Conservation (phyloP, 1,140 invertebrate genomes). For the Drosophila sulfurigaster region DNA sequence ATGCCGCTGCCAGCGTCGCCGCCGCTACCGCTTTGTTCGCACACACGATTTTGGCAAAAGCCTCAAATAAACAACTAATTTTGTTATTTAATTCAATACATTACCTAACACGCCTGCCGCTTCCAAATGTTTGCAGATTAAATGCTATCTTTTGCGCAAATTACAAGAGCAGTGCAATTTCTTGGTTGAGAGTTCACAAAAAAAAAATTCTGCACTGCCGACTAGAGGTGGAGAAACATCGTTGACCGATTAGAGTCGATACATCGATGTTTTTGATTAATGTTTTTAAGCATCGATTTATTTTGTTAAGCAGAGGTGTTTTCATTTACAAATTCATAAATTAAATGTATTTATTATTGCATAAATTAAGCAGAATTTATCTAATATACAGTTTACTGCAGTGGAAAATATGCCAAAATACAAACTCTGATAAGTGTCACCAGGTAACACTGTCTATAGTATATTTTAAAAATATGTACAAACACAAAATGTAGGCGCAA, state of each 20-base stretch:
- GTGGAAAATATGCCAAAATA: too few relatives aligned
- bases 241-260: neutral
- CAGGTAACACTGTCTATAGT: too few relatives aligned
- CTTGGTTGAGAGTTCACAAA: slow-evolving; percentile 22
- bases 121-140: neutral
- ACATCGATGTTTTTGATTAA: neutral
- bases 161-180: slow-evolving; percentile 5
- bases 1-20: too few relatives aligned
- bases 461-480: too few relatives aligned
- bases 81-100: slow-evolving; percentile 6
- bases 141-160: slow-evolving; percentile 4
- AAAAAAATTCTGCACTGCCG: slow-evolving; percentile 36
- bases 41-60: slow-evolving; percentile 18
- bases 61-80: neutral
- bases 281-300: too few relatives aligned
- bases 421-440: too few relatives aligned
- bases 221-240: neutral
- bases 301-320: too few relatives aligned
- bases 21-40: slow-evolving; percentile 10
- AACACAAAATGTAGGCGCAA: too few relatives aligned
- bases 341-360: too few relatives aligned
- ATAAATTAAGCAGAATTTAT: too few relatives aligned
- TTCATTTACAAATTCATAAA: too few relatives aligned
- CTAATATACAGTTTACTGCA: too few relatives aligned
- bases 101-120: slow-evolving; percentile 22